Percentiles rank a stretch among this genome's conserved stretches.
Evolutionary conservation across 2,113 vertebrate species (phyloP).

Genomic region (Nothobranchius kuhntae): DNA sequence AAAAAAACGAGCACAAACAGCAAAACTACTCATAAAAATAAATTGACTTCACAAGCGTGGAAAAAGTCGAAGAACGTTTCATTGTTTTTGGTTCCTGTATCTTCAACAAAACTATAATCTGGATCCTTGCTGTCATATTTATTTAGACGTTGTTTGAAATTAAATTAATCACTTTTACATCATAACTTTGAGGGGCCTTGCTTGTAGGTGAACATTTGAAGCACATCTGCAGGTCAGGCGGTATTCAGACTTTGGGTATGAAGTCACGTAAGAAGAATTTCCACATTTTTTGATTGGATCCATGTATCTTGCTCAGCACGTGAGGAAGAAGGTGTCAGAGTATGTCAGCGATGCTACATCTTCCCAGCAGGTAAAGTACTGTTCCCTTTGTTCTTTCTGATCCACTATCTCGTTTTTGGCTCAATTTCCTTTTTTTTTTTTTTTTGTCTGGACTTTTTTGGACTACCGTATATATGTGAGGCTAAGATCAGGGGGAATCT

Average conservation of each 20-base stretch:
- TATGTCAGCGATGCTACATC: conserved; percentile 48
- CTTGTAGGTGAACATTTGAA: conserved; percentile 25
- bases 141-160: conserved; percentile 60
- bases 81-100: conserved; percentile 31
- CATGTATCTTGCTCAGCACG: conserved; percentile 64
- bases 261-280: conserved; percentile 57
- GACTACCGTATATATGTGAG: conserved; percentile 22
- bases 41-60: conserved; percentile 56
- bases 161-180: conserved; percentile 26
- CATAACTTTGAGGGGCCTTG: not conserved
- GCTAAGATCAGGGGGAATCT: conserved; percentile 23
- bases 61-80: conserved; percentile 64
- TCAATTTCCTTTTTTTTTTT: not conserved
- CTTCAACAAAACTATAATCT: conserved; percentile 58
- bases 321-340: conserved; percentile 53
- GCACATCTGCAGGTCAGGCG: conserved; percentile 40
- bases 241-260: conserved; percentile 44
- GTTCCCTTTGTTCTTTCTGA: not conserved
- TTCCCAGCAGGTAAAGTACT: conserved; percentile 10
- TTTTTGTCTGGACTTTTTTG: not conserved
- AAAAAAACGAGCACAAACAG: conserved; percentile 48
- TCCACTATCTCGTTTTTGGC: not conserved
- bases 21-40: conserved; percentile 57
- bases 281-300: conserved; percentile 64
- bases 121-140: conserved; percentile 56